phyloP scores from a whole-genome alignment of 2,888 invertebrate species.

The Morpho achilles region DNA sequence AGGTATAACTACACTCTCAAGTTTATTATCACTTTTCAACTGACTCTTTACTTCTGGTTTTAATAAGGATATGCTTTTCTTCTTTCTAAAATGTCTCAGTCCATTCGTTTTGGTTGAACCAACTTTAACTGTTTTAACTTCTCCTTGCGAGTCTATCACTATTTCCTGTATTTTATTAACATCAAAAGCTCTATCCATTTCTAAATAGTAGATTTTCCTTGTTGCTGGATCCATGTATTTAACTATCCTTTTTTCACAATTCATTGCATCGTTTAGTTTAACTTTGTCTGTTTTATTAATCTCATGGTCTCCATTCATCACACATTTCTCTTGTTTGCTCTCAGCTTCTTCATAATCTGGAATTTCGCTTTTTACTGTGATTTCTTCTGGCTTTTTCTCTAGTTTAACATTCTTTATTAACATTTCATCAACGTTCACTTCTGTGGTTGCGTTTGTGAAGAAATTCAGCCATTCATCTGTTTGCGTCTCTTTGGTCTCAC shows the following conservation, averaged over 20 bases:
- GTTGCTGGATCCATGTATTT: conserved; percentile 67
- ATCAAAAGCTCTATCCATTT: conserved; percentile 63
- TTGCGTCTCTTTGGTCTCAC: conserved; percentile 23
- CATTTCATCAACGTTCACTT: conserved; percentile 67
- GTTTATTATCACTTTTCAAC: conserved; percentile 36
- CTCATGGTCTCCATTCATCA: conserved; percentile 6
- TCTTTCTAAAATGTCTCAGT: conserved; percentile 44
- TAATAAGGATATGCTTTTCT: conserved; percentile 49
- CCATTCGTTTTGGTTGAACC: conserved; percentile 61
- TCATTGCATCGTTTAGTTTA: conserved; percentile 40
- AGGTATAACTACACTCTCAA: conserved; percentile 15
- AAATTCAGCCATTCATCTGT: conserved; percentile 64
- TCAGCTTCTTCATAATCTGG: too few species aligned
- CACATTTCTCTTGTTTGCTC: neutral
- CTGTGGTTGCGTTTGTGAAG: conserved; percentile 55
- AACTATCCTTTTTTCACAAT: conserved; percentile 54
- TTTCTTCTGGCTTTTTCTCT: conserved; percentile 23
- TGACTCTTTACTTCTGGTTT: conserved; percentile 57
- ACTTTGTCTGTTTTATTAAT: conserved; percentile 17
- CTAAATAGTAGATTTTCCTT: conserved; percentile 65
- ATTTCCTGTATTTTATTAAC: conserved; percentile 65
- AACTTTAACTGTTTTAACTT: conserved; percentile 52
- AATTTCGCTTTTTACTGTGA: conserved; percentile 1
- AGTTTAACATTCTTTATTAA: conserved; percentile 56
- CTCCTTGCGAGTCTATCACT: conserved; percentile 50